Base-by-base conservation (phyloP, 1,140 invertebrate species). In the Belonocnema kinseyi region DNA sequence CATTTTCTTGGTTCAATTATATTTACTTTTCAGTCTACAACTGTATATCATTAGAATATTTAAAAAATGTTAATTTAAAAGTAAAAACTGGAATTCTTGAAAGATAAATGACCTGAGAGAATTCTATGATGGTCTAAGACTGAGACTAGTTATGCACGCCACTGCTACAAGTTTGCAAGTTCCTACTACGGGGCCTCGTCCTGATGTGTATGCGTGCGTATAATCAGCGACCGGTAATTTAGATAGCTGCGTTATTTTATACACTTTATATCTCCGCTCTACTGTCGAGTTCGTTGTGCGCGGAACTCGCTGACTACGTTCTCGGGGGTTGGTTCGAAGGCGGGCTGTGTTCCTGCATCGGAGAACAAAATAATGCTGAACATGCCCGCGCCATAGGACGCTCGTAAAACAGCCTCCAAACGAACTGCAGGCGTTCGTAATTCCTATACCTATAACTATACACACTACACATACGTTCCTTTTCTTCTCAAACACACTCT, bases 371-470 rank as follows among this genome's bases (percentile, higher is more conserved):
- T 89, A 88, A 87, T 85, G 80, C 83, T 84, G 86, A 86, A 86
- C 84, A 87, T 83, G 87, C 81, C 75, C 79, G 83, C 75, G 72
- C 79, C 83, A 83, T 88, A 81, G 81, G 78, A 75, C 61, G 80
- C 78, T 85, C 83, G 83, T 86, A 86, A 88, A 87, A 82, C 80
- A 78, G 80, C 79, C 76, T 86, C 86, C 83, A 85, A 87, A 85
- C 83, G 85, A 88, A 90, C 85, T 87, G 86, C 82, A 84, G 78
- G 80, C 84, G 85, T 87, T 90, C 85, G 87, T 90, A 87, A 88
- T 90, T 85, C 83, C 81, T 80, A 75, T 76, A 82, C 79, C 78
- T 79, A 80, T 80, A 80, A 77, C 82, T 80, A 79, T 78, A 81
- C 78, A 78, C 80, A 77, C 75, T 78, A 80, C 79, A 74, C 75